Conservation (phyloP, 2,113 vertebrate genomes). For the Oophaga pumilio region DNA sequence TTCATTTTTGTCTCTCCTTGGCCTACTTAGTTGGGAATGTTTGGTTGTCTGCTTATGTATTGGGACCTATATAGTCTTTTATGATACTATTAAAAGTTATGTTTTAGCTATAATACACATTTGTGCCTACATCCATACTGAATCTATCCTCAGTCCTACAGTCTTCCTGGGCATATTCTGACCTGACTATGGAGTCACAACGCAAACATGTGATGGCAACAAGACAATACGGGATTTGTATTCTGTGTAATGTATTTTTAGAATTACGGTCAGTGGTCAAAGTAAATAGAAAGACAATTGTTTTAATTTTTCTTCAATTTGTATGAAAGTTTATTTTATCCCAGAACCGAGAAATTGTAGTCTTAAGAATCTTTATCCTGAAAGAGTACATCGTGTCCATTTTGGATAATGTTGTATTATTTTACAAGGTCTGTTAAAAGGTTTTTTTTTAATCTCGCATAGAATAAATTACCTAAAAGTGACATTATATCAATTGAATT, state of each 20-base stretch:
- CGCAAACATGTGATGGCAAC: background rate
- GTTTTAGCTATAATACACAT: too few relatives aligned
- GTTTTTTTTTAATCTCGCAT: background rate
- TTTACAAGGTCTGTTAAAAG: too few relatives aligned
- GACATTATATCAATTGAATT: too few relatives aligned
- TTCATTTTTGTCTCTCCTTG: too few relatives aligned
- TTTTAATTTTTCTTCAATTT: slow-evolving; percentile 4
- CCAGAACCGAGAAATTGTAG: background rate
- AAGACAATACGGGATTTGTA: background rate
- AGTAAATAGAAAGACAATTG: background rate
- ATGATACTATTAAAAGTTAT: too few relatives aligned
- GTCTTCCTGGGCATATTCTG: background rate
- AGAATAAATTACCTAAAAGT: too few relatives aligned
- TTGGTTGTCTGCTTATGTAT: too few relatives aligned
- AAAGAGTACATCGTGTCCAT: background rate
- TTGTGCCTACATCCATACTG: background rate
- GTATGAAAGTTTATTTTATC: background rate
- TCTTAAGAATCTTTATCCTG: background rate
- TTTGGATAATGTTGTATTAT: background rate
- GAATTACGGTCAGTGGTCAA: background rate
- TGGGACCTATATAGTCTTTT: too few relatives aligned
- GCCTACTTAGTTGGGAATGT: too few relatives aligned
- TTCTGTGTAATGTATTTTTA: slow-evolving; percentile 3
- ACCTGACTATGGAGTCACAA: background rate
- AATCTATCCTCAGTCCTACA: background rate